Evolutionary conservation across 37 sponge, comb jelly and placozoan genomes (phyloP).

Genomic region (Halisarca cf. caerulea): DNA sequence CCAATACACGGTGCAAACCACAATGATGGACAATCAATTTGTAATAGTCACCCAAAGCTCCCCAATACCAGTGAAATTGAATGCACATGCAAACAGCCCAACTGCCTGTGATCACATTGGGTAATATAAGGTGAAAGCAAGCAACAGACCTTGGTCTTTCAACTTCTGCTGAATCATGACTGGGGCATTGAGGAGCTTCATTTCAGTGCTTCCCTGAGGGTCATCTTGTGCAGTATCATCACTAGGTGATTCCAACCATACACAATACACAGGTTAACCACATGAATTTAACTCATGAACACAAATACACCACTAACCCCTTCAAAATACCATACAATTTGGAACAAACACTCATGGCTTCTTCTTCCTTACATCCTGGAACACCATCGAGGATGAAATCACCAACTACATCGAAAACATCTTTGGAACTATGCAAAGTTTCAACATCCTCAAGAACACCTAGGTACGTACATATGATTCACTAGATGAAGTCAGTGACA

Average conservation of each 20-base stretch:
- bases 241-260: not conserved
- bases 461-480: too few species aligned
- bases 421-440: slow-evolving; percentile 47
- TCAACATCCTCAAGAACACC: slow-evolving; percentile 65
- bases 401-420: slow-evolving; percentile 70
- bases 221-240: not conserved
- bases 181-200: slow-evolving; percentile 61
- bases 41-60: too few species aligned
- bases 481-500: too few species aligned
- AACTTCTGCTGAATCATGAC: slow-evolving; percentile 44
- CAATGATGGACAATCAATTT: too few species aligned
- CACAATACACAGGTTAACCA: not conserved
- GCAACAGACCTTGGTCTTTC: slow-evolving; percentile 9
- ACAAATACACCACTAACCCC: slow-evolving; percentile 11
- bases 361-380: slow-evolving; percentile 17
- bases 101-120: too few species aligned
- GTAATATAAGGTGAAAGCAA: too few species aligned
- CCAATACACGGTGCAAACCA: too few species aligned
- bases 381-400: slow-evolving; percentile 48
- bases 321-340: slow-evolving; percentile 17
- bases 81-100: too few species aligned
- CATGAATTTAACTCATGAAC: not conserved
- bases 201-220: not conserved
- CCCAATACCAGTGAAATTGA: too few species aligned
- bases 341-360: slow-evolving; percentile 23